Evolutionary conservation across 2,888 invertebrate species (phyloP).

Genomic region (Ramazzottius varieornatus): DNA sequence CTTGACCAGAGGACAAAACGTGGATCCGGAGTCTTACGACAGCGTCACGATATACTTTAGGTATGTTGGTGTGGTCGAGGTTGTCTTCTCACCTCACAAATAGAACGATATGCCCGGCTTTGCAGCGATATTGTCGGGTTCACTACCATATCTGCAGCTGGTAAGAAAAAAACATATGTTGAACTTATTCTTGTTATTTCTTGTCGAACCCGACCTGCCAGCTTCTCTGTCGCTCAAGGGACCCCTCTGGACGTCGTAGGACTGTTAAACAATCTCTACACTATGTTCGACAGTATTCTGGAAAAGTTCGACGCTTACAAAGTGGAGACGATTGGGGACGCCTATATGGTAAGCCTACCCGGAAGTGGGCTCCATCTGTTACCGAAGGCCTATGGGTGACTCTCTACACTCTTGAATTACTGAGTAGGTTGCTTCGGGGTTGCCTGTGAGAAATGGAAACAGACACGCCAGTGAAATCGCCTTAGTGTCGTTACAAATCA

Average conservation of each 20-base stretch:
- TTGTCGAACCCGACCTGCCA: too few relatives aligned
- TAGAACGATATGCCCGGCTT: too few relatives aligned
- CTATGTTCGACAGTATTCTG: constrained; percentile 9
- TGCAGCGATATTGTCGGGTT: too few relatives aligned
- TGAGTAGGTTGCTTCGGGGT: background rate
- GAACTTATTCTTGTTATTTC: too few relatives aligned
- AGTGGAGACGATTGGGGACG: constrained; percentile 10
- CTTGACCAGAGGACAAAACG: background rate
- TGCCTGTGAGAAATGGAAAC: background rate
- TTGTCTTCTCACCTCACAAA: background rate
- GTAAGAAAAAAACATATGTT: too few relatives aligned
- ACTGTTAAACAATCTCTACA: constrained; percentile 9
- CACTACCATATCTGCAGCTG: too few relatives aligned
- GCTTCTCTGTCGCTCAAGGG: too few relatives aligned
- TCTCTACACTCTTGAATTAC: too few relatives aligned
- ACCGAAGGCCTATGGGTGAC: too few relatives aligned
- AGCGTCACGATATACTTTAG: constrained; percentile 1
- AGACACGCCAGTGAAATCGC: background rate
- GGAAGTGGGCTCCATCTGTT: too few relatives aligned
- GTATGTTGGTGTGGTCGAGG: background rate
- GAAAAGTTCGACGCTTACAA: constrained; percentile 9
- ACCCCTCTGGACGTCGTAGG: constrained; percentile 7
- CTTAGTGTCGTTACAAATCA: background rate
- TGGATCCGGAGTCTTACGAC: background rate
- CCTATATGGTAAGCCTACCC: constrained; percentile 8